A percentile compares a stretch with the other conserved stretches of the same genome.
Conservation (phyloP, 2,888 invertebrate species). For the Andrena haemorrhoa region DNA sequence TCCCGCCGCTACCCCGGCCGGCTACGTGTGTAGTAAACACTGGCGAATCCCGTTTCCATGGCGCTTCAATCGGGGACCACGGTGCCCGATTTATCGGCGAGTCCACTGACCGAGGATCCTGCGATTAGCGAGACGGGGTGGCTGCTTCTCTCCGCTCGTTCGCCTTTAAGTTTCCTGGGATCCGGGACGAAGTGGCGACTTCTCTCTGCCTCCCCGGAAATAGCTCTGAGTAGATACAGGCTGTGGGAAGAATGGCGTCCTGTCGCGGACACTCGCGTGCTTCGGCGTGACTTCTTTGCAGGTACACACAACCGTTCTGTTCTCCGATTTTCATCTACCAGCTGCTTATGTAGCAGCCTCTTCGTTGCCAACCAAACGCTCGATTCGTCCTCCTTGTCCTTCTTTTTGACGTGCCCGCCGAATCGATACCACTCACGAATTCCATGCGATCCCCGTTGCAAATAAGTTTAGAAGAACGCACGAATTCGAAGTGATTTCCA, state of each 20-base stretch:
- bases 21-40: not conserved
- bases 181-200: not conserved
- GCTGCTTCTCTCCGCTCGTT: not conserved
- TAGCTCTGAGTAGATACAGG: not conserved
- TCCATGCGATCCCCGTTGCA: not conserved
- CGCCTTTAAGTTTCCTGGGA: not conserved
- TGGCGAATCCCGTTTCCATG: slow-evolving; percentile 2
- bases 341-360: not conserved
- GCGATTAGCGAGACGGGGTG: slow-evolving; percentile 10
- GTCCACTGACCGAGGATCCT: not conserved
- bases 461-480: slow-evolving; percentile 20
- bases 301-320: not conserved
- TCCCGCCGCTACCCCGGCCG: not conserved
- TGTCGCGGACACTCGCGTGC: too few relatives aligned
- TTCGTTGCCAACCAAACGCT: slow-evolving; percentile 1
- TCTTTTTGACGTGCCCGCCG: not conserved
- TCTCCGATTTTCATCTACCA: not conserved
- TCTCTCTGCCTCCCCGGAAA: not conserved
- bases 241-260: too few relatives aligned
- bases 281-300: too few relatives aligned
- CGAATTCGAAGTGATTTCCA: slow-evolving; percentile 15
- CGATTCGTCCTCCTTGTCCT: not conserved
- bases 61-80: not conserved
- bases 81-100: not conserved
- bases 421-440: not conserved